These are phyloP conservation scores for Formicarius rufipectus DNA, from an alignment of 2,113 vertebrate species.

Conservation along the genomic window DNA sequence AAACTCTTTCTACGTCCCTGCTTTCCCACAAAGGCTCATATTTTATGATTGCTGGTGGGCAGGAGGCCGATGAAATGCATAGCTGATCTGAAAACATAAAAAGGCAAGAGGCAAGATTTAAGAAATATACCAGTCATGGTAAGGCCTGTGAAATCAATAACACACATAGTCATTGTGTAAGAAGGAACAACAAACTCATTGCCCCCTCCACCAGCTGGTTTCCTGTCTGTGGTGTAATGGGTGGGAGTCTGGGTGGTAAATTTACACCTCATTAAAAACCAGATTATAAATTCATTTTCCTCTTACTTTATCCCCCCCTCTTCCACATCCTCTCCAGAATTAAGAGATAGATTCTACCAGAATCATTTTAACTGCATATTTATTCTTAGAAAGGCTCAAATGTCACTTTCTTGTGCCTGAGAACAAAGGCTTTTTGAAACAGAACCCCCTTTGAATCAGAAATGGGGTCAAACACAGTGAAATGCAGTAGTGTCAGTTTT, in stretches of 20 bases:
- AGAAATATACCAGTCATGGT: constrained; percentile 38
- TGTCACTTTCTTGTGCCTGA: not conserved
- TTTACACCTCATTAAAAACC: constrained; percentile 7
- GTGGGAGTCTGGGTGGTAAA: constrained; percentile 33
- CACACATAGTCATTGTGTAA: constrained; percentile 28
- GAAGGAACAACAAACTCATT: constrained; percentile 43
- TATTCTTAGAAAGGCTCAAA: not conserved
- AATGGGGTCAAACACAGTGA: not conserved
- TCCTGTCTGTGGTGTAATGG: constrained; percentile 58
- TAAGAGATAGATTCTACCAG: not conserved
- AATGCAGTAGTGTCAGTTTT: not conserved
- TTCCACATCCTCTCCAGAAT: not conserved
- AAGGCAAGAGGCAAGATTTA: constrained; percentile 24
- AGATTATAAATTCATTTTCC: constrained; percentile 46
- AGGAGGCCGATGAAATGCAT: constrained; percentile 54
- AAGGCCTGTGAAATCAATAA: constrained; percentile 46
- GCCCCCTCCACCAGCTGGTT: constrained; percentile 29
- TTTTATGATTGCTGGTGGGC: constrained; percentile 58
- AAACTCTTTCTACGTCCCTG: constrained; percentile 44
- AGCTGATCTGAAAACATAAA: constrained; percentile 44
- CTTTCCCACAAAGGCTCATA: constrained; percentile 59
- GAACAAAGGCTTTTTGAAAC: not conserved
- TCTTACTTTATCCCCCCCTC: not conserved
- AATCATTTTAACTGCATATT: not conserved
- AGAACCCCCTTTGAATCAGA: not conserved